Base-by-base conservation (phyloP, 35 echinoderm and acorn worm genomes). In the Stichopus chloronotus region DNA sequence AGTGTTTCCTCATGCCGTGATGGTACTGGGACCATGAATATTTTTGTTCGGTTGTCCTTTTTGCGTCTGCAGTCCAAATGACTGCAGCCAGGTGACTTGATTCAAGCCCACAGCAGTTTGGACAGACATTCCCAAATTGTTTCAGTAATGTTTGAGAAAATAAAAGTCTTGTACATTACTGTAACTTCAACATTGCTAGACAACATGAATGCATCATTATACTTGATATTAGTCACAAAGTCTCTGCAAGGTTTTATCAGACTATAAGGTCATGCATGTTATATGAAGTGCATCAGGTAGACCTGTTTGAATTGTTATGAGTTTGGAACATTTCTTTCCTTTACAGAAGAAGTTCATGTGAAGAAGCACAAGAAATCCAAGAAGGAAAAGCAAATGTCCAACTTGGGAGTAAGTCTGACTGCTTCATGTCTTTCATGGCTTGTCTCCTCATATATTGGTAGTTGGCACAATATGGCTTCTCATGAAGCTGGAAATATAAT, bases 281-380 rank as follows among this genome's bases (percentile, higher is more conserved):
- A 43, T 43, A 43, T 43, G 30, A 43, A 43, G 30, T 43, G 30
- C 3, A 3, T 43, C 30, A 43, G 30, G 30, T 43, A 43, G 30
- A 43, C 30, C 30, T 43, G 30, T 43, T 43, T 43, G 30, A 43
- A 3, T 43, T 43, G 30, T 43, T 43, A 43, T 61, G 59, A 61
- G 59, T 10, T 10, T 10, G 59, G 14, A 61, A 4, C 14, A 61
- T 61, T 14, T 61, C 8, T 61, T 82, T 82, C 8, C 25, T 54
- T 85, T 85, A 23, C 82, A 85, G 82, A 85, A 9, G 92, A 89
- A 79, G 89, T 22, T 79, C 92, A 19, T 20, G 25, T 58, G 84
- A 94, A 94, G 76, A 94, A 89, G 84, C 78, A 82, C 91, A 94
- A 94, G 92, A 94, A 94, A 78, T 77, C 84, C 2, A 94, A 94